phyloP scores from a whole-genome alignment of 2,113 vertebrate genomes.

The Alethe diademata region DNA sequence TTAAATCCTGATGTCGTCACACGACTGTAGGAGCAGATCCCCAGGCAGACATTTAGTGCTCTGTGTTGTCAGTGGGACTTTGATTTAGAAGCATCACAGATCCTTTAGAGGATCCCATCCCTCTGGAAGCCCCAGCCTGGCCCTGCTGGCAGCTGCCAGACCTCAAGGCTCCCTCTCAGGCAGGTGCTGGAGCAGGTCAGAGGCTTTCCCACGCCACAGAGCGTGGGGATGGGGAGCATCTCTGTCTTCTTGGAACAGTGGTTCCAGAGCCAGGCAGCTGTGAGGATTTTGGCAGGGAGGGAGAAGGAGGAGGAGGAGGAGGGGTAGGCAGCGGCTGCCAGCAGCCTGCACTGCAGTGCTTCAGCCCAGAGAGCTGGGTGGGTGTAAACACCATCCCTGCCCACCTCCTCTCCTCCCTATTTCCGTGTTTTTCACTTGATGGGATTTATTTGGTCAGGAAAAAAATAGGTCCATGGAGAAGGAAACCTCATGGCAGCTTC shows the following conservation, averaged over 20 bases:
- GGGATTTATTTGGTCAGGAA: slow-evolving; percentile 8
- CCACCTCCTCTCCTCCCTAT: background rate
- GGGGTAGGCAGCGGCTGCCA: background rate
- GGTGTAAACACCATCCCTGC: background rate
- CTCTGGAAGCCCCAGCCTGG: background rate
- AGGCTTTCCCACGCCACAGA: background rate
- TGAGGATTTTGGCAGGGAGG: background rate
- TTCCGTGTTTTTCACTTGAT: background rate
- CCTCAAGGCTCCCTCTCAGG: background rate
- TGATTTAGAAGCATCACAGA: slow-evolving; percentile 24
- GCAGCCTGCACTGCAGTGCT: background rate
- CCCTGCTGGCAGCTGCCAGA: background rate
- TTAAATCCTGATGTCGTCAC: slow-evolving; percentile 35
- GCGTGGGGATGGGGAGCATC: background rate
- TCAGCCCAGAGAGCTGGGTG: background rate
- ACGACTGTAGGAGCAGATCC: slow-evolving; percentile 23
- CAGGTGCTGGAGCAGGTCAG: background rate
- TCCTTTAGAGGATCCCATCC: background rate
- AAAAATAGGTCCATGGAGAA: background rate
- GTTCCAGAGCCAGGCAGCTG: background rate
- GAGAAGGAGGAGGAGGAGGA: background rate
- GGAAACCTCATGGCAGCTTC: background rate
- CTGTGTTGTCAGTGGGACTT: background rate
- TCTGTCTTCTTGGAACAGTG: background rate
- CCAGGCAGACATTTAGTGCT: slow-evolving; percentile 41